Evolutionary conservation across 2,888 invertebrate species (phyloP), one percentile per base, ranked within the genome.

Genomic region (Tigriopus californicus): DNA sequence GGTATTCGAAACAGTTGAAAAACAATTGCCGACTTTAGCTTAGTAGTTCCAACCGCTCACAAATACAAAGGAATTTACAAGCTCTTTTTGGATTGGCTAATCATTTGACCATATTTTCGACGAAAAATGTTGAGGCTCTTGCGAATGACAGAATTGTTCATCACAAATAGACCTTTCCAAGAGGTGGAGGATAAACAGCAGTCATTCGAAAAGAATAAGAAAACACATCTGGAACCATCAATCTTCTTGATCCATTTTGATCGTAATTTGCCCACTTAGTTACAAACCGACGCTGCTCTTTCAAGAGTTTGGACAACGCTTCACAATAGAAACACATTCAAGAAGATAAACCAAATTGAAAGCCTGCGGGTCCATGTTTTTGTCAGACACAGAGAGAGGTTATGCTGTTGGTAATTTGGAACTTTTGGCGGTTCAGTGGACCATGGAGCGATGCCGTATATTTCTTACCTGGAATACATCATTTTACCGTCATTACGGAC

Each of bases 11-110:
- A 3, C 33, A 5, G 33, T 5, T 33, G 33, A 33, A 33, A 8
- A 33, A 3, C 3, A 33, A 33, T 8, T 33, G 3, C 8, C 3
- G 8, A 8, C 33, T 33, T 8, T 33, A 3, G 3, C 33, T 33
- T n/a, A n/a, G n/a, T 3, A 33, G 8, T 33, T 33, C 8, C 33
- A 3, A 8, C 33, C 3, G 33, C 33, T 8, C 33, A 33, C 33
- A 8, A 33, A 33, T 8, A 33, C 8, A 3, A 33, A 33, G 8
- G 33, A 33, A 8, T 57, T 57, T 1, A n/a, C 56, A 15, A 47
- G 52, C 13, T 61, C 60, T n/a, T 24, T 18, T 56, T 52, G 61
- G 60, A 1, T 46, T 60, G 1, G 52, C 20, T 1, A 61, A 57
- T 20, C 57, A 61, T 15, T 41, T 57, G 8, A 49, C 47, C 1